These are phyloP conservation scores for Typhlichthys subterraneus DNA, from an alignment of 2,797 vertebrate genomes.

Conservation along the genomic window DNA sequence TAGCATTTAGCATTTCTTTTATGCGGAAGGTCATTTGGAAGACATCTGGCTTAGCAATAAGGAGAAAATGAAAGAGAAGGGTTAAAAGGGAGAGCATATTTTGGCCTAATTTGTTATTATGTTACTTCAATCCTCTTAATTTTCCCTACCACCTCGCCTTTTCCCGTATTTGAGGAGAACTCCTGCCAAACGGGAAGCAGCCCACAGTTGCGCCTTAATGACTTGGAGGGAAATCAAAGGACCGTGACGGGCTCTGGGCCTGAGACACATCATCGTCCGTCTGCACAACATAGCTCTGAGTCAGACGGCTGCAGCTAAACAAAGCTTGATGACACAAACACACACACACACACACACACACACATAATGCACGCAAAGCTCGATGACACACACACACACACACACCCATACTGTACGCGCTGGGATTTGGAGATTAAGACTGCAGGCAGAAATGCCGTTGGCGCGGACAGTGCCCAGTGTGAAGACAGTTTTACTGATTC, in stretches of 20 bases:
- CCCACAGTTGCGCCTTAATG: conserved; percentile 37
- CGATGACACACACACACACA: conserved; percentile 26
- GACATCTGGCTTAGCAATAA: conserved; percentile 4
- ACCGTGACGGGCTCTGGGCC: conserved; percentile 53
- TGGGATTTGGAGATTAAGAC: conserved; percentile 17
- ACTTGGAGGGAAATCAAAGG: conserved; percentile 68
- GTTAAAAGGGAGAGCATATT: conserved; percentile 24
- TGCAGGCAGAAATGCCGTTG: conserved; percentile 7
- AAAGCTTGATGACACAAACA: conserved; percentile 36
- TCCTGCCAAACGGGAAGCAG: conserved; percentile 70
- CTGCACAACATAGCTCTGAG: conserved; percentile 53
- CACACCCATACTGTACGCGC: conserved; percentile 16
- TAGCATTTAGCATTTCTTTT: conserved; percentile 26
- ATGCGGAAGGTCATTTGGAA: conserved; percentile 8
- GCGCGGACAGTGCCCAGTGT: conserved; percentile 31
- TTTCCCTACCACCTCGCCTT: conserved; percentile 46
- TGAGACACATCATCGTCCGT: conserved; percentile 56
- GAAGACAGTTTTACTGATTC: conserved; percentile 49
- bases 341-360: conserved; percentile 32
- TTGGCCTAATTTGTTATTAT: conserved; percentile 45
- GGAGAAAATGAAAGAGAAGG: conserved; percentile 20
- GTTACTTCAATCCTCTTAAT: conserved; percentile 17
- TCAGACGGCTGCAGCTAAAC: conserved; percentile 50
- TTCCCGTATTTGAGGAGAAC: conserved; percentile 62
- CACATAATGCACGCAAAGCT: conserved; percentile 14